Percentiles rank a stretch among this genome's conserved stretches.
phyloP scores from a whole-genome alignment of 1,140 invertebrate species.

The Ganaspis sp. region DNA sequence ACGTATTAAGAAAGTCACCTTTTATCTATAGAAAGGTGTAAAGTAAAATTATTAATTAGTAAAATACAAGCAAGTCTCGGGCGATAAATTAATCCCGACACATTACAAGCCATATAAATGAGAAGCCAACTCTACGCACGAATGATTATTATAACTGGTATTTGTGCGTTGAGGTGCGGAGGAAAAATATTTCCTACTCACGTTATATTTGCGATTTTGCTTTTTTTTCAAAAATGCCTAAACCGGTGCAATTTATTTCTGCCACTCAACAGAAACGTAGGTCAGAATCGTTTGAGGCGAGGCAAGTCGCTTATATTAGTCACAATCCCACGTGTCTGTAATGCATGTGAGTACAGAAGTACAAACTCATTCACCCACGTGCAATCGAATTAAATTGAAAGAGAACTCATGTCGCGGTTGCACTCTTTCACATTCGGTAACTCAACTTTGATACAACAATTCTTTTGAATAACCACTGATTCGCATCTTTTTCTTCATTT shows the following conservation, averaged over 20 bases:
- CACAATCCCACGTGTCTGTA: conserved; percentile 52
- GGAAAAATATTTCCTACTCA: conserved; percentile 46
- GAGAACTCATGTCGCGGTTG: neutral
- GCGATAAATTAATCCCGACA: conserved; percentile 9
- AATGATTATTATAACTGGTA: neutral
- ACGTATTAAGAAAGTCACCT: neutral
- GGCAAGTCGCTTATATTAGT: conserved; percentile 53
- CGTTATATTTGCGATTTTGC: conserved; percentile 50
- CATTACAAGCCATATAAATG: neutral
- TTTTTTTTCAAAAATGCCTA: conserved; percentile 49
- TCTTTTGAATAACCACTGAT: too few relatives aligned
- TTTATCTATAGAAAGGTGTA: neutral
- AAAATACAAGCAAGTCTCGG: neutral
- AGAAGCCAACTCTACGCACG: neutral
- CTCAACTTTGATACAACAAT: neutral
- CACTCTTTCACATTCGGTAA: neutral
- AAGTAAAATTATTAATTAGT: conserved; percentile 8
- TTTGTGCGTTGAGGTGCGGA: neutral
- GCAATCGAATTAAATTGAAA: conserved; percentile 41
- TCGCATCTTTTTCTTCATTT: neutral
- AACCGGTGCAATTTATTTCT: conserved; percentile 54
- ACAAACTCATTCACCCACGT: conserved; percentile 49
- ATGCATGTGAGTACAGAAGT: conserved; percentile 36
- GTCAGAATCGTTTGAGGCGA: conserved; percentile 43
- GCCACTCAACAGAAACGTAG: conserved; percentile 38